Base-by-base conservation (phyloP, 2,888 invertebrate genomes). In the Chrysodeixis includens region DNA sequence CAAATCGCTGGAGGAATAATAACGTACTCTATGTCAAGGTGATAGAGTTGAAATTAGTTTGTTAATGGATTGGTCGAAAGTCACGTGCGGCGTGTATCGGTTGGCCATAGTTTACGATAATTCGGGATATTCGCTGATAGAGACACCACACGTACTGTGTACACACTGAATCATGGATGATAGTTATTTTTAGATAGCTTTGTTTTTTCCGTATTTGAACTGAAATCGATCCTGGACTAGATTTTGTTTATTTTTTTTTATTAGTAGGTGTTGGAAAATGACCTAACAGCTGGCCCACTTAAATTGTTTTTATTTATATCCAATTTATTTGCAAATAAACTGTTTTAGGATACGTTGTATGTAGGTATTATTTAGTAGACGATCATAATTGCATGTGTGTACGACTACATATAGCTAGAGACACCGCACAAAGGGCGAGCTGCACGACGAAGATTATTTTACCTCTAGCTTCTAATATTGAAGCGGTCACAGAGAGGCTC, bases 101-200 rank as follows among this genome's bases (percentile, higher is more conserved):
- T 71, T 40, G 44, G 30, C 69, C 74, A 74, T 81, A 81, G 83
- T 81, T 83, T 83, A 83, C 80, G 79, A 79, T 83, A 83, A 82
- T 85, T 80, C 76, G 76, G 77, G 74, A 83, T 80, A 81, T 80
- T 78, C 69, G 67, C 75, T 71, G 78, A 49, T 69, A 44, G 35
- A 49, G 55, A 30, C 30, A 52, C 30, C 56, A 66, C 32, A 56
- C 55, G 46, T 56, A 62, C 18, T 16, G 26, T n/a, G 26, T 18
- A 54, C 40, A 67, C 53, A n/a, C n/a, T 58, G 30, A 6, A 53
- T 35, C 44, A 30, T 22, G 40, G 20, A 16, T 14, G 40, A 26
- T 7, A 18, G 10, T 54, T 35, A 32, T 56, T 56, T 9, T 46
- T 26, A 51, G 12, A n/a, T 16, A 53, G 20, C 22, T 16, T 57